A percentile compares a stretch with the other conserved stretches of the same genome.
phyloP scores from a whole-genome alignment of 2,888 invertebrate species.

The Nomada goodeniana region DNA sequence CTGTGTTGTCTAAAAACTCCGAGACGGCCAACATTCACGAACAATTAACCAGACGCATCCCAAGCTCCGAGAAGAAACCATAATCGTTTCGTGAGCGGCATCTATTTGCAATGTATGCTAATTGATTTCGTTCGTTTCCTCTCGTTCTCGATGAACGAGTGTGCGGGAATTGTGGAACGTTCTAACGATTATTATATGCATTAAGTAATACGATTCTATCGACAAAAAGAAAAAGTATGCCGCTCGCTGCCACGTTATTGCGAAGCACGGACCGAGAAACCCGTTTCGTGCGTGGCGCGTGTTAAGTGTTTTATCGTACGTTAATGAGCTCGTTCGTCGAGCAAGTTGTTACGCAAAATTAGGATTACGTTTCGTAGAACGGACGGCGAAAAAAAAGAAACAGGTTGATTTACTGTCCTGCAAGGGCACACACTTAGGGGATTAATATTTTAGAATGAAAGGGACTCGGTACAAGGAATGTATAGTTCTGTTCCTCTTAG shows the following conservation, averaged over 20 bases:
- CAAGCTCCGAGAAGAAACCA: slow-evolving; percentile 83
- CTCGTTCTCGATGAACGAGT: background rate
- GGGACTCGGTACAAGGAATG: background rate
- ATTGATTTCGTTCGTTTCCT: background rate
- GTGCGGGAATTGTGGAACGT: background rate
- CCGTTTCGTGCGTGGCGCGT: background rate
- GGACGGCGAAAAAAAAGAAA: background rate
- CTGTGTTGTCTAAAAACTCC: slow-evolving; percentile 74
- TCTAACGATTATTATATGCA: background rate
- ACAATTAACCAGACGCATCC: slow-evolving; percentile 80
- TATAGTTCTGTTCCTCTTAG: background rate
- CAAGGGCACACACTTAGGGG: background rate
- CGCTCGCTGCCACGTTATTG: slow-evolving; percentile 2
- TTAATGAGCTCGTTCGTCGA: background rate
- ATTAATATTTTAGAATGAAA: background rate
- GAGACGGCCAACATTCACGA: slow-evolving; percentile 77
- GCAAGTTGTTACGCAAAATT: slow-evolving; percentile 31
- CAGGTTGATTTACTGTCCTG: background rate
- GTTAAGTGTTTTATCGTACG: slow-evolving; percentile 14
- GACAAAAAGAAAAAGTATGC: background rate
- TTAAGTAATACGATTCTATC: slow-evolving; percentile 1
- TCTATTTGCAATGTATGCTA: too few relatives aligned
- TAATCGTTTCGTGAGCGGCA: slow-evolving; percentile 51
- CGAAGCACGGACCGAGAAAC: background rate
- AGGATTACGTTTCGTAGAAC: slow-evolving; percentile 1